These are phyloP conservation scores for Syritta pipiens DNA, from an alignment of 2,888 invertebrate genomes.

Conservation along the genomic window DNA sequence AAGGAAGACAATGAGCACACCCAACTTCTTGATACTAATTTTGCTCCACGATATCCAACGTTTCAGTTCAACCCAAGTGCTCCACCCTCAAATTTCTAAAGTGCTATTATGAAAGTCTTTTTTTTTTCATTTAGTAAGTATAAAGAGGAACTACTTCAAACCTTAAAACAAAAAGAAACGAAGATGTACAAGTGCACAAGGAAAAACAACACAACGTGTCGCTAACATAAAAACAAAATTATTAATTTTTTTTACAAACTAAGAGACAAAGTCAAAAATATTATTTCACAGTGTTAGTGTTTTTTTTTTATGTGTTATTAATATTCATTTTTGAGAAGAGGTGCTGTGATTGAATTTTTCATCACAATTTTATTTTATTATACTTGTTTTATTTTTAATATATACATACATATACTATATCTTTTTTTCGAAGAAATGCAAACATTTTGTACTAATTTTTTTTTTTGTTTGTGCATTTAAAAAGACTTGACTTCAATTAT, in stretches of 20 bases:
- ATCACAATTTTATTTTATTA: slow-evolving; percentile 56
- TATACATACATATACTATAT: slow-evolving; percentile 14
- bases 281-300: slow-evolving; percentile 26
- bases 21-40: slow-evolving; percentile 79
- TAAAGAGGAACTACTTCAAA: background rate
- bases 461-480: slow-evolving; percentile 51
- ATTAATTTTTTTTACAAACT: slow-evolving; percentile 37
- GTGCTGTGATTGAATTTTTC: slow-evolving; percentile 66
- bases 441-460: slow-evolving; percentile 20
- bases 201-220: slow-evolving; percentile 6
- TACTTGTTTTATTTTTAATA: no score
- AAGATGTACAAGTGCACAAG: slow-evolving; percentile 50
- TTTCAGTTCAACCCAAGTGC: slow-evolving; percentile 82
- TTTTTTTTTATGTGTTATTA: slow-evolving; percentile 31
- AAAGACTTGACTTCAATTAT: slow-evolving; percentile 27
- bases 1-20: slow-evolving; percentile 83
- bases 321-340: slow-evolving; percentile 37
- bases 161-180: background rate
- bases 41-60: slow-evolving; percentile 83
- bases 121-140: slow-evolving; percentile 4
- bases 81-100: slow-evolving; percentile 76
- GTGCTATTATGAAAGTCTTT: slow-evolving; percentile 29
- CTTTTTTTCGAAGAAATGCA: slow-evolving; percentile 25
- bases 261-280: slow-evolving; percentile 35
- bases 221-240: slow-evolving; percentile 22